Base-by-base conservation (phyloP, 1,140 invertebrate genomes). In the Drosophila suzukii region DNA sequence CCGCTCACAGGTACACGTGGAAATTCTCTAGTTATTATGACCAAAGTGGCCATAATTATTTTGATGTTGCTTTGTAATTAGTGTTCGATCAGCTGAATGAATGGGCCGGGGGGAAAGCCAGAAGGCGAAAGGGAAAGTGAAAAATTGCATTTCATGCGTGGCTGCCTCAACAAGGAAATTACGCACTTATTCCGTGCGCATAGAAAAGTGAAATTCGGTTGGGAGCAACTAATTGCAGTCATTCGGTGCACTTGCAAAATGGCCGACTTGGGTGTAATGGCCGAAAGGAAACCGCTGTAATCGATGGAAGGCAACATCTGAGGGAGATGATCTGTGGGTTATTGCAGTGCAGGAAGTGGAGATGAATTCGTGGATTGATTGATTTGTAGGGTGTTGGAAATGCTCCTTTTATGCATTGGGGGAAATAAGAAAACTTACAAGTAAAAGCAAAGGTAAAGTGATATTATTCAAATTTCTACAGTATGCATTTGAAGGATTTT, bases 1-100 rank as follows among this genome's bases (percentile, higher is more conserved):
- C 66, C 47, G 11, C 39, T 8, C 24, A 41, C 62, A 41, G 43
- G 51, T 70, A 36, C 65, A 81, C 61, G 82, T 75, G 76, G 60
- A 81, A 86, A 74, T 81, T 86, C 78, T 83, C 72, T 71, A 65
- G 76, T 88, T 89, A 80, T 83, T 88, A 71, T 78, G 77, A 51
- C 74, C 82, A 78, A 75, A 86, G 86, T 90, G 79, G 73, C 79
- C 82, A 90, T 90, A 90, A 90, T 90, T 90, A 90, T 86, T 90
- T 75, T 76, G 76, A 88, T 89, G 84, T 89, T 89, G 80, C 79
- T 89, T 68, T 71, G 86, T 81, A 90, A 90, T 90, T 90, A 90
- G 86, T 90, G 82, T 61, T 86, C 83, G 75, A 86, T 79, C 82
- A 44, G 83, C 62, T 65, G 71, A 66, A 66, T 75, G 71, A 53